Conservation (phyloP, 1,140 invertebrate genomes). For the Rhynchophorus ferrugineus region DNA sequence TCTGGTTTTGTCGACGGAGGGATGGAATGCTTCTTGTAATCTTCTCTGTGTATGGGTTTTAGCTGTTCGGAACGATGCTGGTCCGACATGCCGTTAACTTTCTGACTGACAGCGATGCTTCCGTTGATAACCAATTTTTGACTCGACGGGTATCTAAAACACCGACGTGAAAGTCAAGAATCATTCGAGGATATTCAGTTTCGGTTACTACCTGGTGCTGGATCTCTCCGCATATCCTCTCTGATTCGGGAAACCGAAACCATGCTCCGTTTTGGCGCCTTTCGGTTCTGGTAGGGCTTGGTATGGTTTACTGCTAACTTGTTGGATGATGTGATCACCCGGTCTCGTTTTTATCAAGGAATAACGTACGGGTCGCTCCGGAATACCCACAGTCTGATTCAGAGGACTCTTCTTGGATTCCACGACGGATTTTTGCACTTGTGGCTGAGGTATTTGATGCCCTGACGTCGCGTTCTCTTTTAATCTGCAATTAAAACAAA, state of each 20-base stretch:
- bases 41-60: constrained; percentile 25
- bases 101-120: constrained; percentile 40
- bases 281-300: constrained; percentile 10
- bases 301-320: constrained; percentile 32
- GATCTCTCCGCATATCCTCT: constrained; percentile 32
- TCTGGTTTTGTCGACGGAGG: constrained; percentile 2
- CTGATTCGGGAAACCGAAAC: constrained; percentile 28
- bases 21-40: constrained; percentile 15
- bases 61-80: constrained; percentile 33
- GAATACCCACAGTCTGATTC: constrained; percentile 33
- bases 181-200: background rate
- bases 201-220: constrained; percentile 19
- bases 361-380: constrained; percentile 26
- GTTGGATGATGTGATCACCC: constrained; percentile 30
- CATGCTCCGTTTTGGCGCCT: constrained; percentile 18
- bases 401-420: constrained; percentile 22
- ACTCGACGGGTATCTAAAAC: constrained; percentile 27
- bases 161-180: background rate
- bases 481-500: constrained; percentile 10
- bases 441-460: constrained; percentile 33
- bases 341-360: constrained; percentile 29
- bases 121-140: constrained; percentile 44
- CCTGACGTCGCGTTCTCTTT: constrained; percentile 24
- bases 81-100: constrained; percentile 30
- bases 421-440: constrained; percentile 29